phyloP scores from a whole-genome alignment of 2,113 vertebrate genomes.

The Pangasianodon gigas region DNA sequence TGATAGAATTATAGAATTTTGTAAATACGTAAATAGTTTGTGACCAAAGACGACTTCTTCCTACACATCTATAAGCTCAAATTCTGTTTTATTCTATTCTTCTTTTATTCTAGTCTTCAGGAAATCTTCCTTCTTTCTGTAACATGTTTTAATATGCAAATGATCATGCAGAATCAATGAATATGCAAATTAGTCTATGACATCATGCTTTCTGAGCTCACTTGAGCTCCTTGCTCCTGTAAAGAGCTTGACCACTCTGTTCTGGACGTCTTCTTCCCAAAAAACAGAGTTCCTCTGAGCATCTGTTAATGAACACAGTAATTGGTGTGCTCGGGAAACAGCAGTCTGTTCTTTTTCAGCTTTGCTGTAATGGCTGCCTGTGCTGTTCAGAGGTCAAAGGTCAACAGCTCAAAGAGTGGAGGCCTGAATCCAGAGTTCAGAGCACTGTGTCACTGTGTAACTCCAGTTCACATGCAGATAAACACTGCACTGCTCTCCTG shows the following conservation, averaged over 20 bases:
- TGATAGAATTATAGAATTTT: not conserved
- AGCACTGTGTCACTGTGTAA: conserved; percentile 26
- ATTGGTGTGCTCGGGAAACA: conserved; percentile 22
- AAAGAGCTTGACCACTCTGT: not conserved
- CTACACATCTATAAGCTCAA: not conserved
- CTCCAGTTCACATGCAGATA: not conserved
- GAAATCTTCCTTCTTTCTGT: not conserved
- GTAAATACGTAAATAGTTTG: not conserved
- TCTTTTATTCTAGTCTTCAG: not conserved
- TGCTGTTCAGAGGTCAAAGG: conserved; percentile 34
- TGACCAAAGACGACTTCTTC: not conserved
- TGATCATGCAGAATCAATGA: not conserved
- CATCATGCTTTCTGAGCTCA: not conserved
- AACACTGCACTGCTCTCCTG: not conserved
- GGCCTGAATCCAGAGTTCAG: conserved; percentile 26
- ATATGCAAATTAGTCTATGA: not conserved
- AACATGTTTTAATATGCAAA: not conserved
- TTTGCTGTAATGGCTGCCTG: conserved; percentile 17
- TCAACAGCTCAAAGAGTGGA: conserved; percentile 29
- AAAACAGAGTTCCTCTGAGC: conserved; percentile 11
- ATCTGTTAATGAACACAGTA: conserved; percentile 31
- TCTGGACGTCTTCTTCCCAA: not conserved
- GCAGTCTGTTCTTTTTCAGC: conserved; percentile 44
- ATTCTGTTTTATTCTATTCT: not conserved
- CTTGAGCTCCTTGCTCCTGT: not conserved